Percentiles rank a stretch among this genome's conserved stretches.
phyloP scores from a whole-genome alignment of 2,113 vertebrate genomes.

The Poeciliopsis prolifica region DNA sequence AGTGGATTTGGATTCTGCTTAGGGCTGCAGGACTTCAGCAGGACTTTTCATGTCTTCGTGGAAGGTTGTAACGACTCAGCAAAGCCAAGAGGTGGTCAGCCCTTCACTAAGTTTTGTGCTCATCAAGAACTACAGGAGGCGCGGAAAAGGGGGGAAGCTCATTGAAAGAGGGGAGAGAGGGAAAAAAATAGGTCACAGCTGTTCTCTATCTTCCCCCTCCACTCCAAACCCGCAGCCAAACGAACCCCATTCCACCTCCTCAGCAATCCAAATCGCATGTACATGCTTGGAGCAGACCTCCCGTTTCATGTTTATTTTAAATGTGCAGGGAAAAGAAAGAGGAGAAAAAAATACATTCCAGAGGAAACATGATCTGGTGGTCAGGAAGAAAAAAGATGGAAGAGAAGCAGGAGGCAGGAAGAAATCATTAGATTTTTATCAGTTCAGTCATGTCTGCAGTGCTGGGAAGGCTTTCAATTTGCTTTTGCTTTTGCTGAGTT shows the following conservation, averaged over 20 bases:
- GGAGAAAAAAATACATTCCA: constrained; percentile 48
- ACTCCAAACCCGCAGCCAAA: constrained; percentile 40
- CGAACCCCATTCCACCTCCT: constrained; percentile 15
- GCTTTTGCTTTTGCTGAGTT: constrained; percentile 9
- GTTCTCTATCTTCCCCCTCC: constrained; percentile 58
- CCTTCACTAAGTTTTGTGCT: constrained; percentile 37
- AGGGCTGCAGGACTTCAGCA: constrained; percentile 16
- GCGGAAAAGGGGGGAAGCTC: constrained; percentile 18
- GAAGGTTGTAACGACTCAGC: constrained; percentile 7
- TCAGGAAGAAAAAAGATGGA: constrained; percentile 6
- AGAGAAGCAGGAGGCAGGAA: constrained; percentile 8
- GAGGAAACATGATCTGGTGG: constrained; percentile 46
- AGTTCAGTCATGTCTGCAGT: constrained; percentile 9
- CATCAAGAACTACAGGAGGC: constrained; percentile 25
- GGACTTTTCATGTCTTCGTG: constrained; percentile 30
- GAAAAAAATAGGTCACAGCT: constrained; percentile 73
- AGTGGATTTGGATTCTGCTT: not conserved
- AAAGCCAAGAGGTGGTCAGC: constrained; percentile 5
- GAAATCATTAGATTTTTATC: constrained; percentile 27
- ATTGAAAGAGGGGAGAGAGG: constrained; percentile 42
- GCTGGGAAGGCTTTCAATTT: constrained; percentile 27
- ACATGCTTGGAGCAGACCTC: constrained; percentile 28
- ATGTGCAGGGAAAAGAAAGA: constrained; percentile 7
- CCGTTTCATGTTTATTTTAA: constrained; percentile 67
- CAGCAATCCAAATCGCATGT: constrained; percentile 3